Base-by-base conservation (phyloP, 2,113 vertebrate species). In the Sylvilagus bachmani region DNA sequence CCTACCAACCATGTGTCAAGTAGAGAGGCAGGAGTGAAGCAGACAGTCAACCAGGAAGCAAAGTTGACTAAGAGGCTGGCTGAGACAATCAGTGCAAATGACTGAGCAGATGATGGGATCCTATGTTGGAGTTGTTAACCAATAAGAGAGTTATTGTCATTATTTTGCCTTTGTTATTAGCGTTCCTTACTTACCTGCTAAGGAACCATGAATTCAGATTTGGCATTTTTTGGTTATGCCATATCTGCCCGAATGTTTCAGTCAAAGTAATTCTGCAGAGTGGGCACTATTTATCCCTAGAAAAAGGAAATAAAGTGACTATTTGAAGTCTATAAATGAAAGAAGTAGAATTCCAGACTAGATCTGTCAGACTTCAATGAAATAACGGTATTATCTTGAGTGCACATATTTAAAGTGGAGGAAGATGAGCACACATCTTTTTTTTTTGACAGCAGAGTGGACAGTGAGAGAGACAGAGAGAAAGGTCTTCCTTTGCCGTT, bases 231-330 rank as follows among this genome's bases (percentile, higher is more conserved):
- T 75, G 77, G 38, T 36, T 17, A 29, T 74, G 29, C 58, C 12
- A n/a, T 29, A 27, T 16, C 17, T 24, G 12, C 53, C 0, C 3
- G 70, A 69, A 29, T 1, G 0, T 13, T 10, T 12, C 6, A 7
- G 6, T 27, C 21, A 7, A 3, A 25, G 11, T 33, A 33, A 31
- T 27, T 84, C 71, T 36, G 3, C n/a, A 27, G 16, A 49, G 11
- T 66, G 0, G 27, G 31, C 6, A n/a, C 21, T 12, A 3, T 16
- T 89, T 17, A 1, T 9, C 4, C 62, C 5, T 3, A n/a, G 17
- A 16, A 6, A 38, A 53, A 69, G 10, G 55, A 38, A 25, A 51
- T 8, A 1, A 81, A 84, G 33, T 61, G 67, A 71, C 14, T 71
- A 21, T 53, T 86, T 55, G 49, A 74, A 61, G 8, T 58, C 64